Evolutionary conservation across 2,113 vertebrate genomes (phyloP), one percentile per base, ranked within the genome.

Genomic region (Halcyon senegalensis): DNA sequence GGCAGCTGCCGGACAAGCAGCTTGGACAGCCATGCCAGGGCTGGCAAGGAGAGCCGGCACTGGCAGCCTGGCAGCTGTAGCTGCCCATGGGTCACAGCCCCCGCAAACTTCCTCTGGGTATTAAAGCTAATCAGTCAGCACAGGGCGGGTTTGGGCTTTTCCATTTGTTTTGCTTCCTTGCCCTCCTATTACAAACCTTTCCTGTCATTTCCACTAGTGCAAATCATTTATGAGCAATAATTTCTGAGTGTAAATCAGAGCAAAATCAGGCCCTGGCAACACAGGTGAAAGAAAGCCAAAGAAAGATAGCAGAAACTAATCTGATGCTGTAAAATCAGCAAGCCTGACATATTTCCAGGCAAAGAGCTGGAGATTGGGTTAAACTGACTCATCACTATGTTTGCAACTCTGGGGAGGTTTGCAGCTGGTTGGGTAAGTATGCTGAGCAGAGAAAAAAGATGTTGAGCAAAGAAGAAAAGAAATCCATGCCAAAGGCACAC

Each of bases 341-440:
- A 56, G 62, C 39, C 80, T 76, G 48, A 15, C 80, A 84, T 80
- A 78, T 90, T 95, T 93, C 60, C 46, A 81, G 76, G 88, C 66
- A 63, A 74, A 83, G 55, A 77, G 43, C 79, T 78, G 82, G 60
- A 95, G 74, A 85, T 64, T 75, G 51, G 0, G 0, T 82, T 89
- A 75, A 48, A 82, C 89, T 97, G 95, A 95, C 86, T 97, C 90
- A 95, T 93, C 84, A 79, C 56, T 63, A 9, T 58, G 56, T 84
- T 90, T 94, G 89, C 2, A 13, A 5, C 80, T 90, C 81, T 31
- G 55, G 44, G 84, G 74, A 90, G 74, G n/a, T 88, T 92, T 95
- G 95, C 87, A 96, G 91, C 84, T 95, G 91, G 59, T 80, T 89
- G 91, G 43, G 77, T 67, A 90, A 94, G 84, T 50, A 50, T 0